Conservation (phyloP, 1,140 invertebrate species). For the Macrobrachium nipponense region DNA sequence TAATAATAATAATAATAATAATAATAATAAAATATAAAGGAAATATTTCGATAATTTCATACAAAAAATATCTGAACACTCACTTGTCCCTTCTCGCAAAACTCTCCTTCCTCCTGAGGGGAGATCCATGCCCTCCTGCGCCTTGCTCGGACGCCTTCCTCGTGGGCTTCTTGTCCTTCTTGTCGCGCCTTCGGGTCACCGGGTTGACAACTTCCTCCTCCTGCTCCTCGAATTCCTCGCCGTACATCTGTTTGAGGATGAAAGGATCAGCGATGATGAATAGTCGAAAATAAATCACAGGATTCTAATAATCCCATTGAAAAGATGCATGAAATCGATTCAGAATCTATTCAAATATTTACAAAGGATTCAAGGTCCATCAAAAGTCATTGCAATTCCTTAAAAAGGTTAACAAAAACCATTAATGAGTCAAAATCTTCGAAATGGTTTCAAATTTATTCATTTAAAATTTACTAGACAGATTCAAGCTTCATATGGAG, state of each 20-base stretch:
- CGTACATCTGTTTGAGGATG: constrained; percentile 36
- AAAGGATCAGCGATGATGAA: not conserved
- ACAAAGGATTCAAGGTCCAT: no score
- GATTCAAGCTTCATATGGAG: no score
- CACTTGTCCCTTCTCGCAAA: constrained; percentile 48
- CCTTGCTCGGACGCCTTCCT: constrained; percentile 50
- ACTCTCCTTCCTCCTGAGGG: constrained; percentile 51
- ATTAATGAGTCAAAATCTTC: no score
- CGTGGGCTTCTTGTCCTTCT: constrained; percentile 49
- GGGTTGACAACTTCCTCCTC: constrained; percentile 24
- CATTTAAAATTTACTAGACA: no score
- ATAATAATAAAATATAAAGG: not conserved
- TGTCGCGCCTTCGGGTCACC: not conserved
- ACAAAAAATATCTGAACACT: not conserved
- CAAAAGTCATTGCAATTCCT: no score
- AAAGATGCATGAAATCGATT: no score
- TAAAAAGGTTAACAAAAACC: no score
- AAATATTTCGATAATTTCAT: not conserved
- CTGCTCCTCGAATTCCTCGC: constrained; percentile 54
- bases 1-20: not conserved
- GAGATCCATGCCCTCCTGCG: constrained; percentile 35
- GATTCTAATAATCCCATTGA: no score
- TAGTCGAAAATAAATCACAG: no score
- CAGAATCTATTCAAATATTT: no score
- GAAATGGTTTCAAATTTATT: no score